These are phyloP conservation scores for Pristionchus fissidentatus DNA, from an alignment of 2,888 invertebrate genomes.

Conservation along the genomic window DNA sequence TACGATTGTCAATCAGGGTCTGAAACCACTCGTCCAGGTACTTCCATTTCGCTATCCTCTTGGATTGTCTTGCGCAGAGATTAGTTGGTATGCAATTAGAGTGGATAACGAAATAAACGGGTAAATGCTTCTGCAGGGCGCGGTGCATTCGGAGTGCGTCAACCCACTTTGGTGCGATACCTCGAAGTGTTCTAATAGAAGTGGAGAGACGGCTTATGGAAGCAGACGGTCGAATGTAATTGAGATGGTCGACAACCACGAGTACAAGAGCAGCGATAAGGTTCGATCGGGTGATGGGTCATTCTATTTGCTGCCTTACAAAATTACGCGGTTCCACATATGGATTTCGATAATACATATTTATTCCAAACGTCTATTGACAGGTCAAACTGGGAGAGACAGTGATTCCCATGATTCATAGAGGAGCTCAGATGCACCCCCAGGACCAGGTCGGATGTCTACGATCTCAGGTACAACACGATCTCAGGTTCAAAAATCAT, in stretches of 20 bases:
- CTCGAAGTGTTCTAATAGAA: conserved; percentile 35
- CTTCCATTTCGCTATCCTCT: too few species aligned
- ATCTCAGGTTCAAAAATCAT: not conserved
- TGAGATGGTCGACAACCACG: conserved; percentile 3
- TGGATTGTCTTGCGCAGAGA: not conserved
- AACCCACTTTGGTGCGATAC: conserved; percentile 9
- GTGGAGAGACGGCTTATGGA: conserved; percentile 34
- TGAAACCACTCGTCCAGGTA: conserved; percentile 39
- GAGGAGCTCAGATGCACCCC: conserved; percentile 26
- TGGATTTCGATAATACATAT: not conserved
- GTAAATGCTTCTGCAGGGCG: not conserved
- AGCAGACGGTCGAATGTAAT: not conserved
- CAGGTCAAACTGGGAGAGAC: conserved; percentile 45
- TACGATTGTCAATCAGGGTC: conserved; percentile 27
- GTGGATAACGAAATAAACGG: not conserved
- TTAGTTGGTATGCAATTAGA: too few species aligned
- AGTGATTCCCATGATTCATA: conserved; percentile 19
- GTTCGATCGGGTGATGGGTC: not conserved
- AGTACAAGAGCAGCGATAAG: conserved; percentile 35
- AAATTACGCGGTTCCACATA: not conserved
- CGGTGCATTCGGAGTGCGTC: conserved; percentile 40
- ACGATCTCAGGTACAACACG: conserved; percentile 36
- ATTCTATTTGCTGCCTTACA: not conserved
- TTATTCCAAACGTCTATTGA: too few species aligned
- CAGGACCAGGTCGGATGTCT: conserved; percentile 40